These are phyloP conservation scores for Melanotaenia pygmaea DNA, from an alignment of 2,797 vertebrate species.

Conservation along the genomic window DNA sequence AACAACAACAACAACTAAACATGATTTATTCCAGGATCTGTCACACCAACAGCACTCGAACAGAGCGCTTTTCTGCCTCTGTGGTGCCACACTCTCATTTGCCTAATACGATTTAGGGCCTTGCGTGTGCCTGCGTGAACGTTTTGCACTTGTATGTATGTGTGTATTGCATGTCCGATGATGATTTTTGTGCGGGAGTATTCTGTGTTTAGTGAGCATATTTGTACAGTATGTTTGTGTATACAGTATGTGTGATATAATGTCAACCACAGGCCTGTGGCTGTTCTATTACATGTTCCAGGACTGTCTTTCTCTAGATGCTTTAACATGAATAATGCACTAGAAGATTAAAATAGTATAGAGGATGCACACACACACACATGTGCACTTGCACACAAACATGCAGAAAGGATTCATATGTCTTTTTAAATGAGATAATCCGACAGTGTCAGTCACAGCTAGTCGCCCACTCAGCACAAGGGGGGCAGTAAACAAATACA, in stretches of 20 bases:
- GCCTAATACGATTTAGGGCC: slow-evolving; percentile 73
- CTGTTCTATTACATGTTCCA: slow-evolving; percentile 44
- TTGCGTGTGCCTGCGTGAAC: slow-evolving; percentile 28
- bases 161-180: slow-evolving; percentile 16
- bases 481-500: slow-evolving; percentile 50
- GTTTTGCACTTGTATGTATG: neutral
- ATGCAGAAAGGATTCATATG: slow-evolving; percentile 54
- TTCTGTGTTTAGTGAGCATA: slow-evolving; percentile 27
- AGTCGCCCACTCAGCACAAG: slow-evolving; percentile 69
- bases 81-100: slow-evolving; percentile 64
- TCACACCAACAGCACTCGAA: slow-evolving; percentile 64
- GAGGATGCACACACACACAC: slow-evolving; percentile 38
- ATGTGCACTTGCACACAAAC: slow-evolving; percentile 32
- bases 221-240: neutral
- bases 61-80: slow-evolving; percentile 47
- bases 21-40: slow-evolving; percentile 74
- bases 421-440: slow-evolving; percentile 73
- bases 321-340: slow-evolving; percentile 70
- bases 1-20: slow-evolving; percentile 70
- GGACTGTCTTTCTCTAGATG: slow-evolving; percentile 46
- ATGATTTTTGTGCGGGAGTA: slow-evolving; percentile 35
- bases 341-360: slow-evolving; percentile 65
- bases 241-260: slow-evolving; percentile 24
- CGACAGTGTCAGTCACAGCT: slow-evolving; percentile 67
- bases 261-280: slow-evolving; percentile 45